Conservation (phyloP, 2,888 invertebrate species). For the Pocota personata region DNA sequence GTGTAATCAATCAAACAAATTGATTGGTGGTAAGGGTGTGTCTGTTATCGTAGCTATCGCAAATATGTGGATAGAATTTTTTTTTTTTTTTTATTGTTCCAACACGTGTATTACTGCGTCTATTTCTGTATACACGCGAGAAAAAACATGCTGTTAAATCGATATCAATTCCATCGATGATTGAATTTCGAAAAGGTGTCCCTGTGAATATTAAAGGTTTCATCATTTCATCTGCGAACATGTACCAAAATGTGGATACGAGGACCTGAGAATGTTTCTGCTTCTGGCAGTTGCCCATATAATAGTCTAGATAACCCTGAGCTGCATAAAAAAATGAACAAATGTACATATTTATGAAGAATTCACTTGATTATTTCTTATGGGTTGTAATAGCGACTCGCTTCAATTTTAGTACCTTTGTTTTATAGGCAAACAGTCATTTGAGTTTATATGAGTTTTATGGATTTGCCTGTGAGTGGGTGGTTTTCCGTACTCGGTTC, state of each 20-base stretch:
- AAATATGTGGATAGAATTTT: background rate
- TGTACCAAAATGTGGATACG: background rate
- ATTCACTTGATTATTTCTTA: background rate
- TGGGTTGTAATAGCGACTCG: background rate
- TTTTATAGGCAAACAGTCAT: background rate
- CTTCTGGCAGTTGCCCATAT: slow-evolving; percentile 10
- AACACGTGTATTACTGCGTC: slow-evolving; percentile 2
- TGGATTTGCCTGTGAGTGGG: too few relatives aligned
- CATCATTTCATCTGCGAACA: background rate
- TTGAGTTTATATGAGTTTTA: background rate
- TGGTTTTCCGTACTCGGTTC: too few relatives aligned
- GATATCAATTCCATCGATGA: slow-evolving; percentile 16
- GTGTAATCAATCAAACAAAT: slow-evolving; percentile 29
- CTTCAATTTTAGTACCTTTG: too few relatives aligned
- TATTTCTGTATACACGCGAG: background rate
- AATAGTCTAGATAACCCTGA: background rate
- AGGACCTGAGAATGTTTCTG: background rate
- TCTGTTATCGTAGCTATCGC: background rate
- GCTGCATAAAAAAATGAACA: background rate
- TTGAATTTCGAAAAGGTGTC: background rate
- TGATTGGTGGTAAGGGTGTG: slow-evolving; percentile 8
- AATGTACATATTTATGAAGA: background rate
- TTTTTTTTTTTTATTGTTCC: background rate
- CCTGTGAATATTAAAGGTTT: background rate
- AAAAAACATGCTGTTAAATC: background rate